A percentile compares a stretch with the other conserved stretches of the same genome.
These are phyloP conservation scores for Lepidotrigona ventralis DNA, from an alignment of 1,140 invertebrate genomes.

Conservation along the genomic window DNA sequence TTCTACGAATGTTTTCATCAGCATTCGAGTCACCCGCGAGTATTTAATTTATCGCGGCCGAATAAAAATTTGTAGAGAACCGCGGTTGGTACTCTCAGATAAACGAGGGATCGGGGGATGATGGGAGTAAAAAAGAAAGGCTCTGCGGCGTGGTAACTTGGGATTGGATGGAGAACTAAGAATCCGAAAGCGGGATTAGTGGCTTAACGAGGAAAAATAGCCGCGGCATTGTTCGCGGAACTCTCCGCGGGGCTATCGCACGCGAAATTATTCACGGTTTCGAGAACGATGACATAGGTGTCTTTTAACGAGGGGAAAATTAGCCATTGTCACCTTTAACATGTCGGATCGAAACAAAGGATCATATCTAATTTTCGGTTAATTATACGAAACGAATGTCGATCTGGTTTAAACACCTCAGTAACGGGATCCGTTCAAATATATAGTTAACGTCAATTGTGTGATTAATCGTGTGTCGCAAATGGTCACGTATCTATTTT, in stretches of 20 bases:
- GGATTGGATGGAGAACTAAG: neutral
- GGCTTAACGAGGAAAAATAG: conserved; percentile 29
- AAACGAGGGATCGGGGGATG: neutral
- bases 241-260: neutral
- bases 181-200: conserved; percentile 14
- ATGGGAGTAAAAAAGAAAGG: no score
- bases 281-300: neutral
- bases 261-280: conserved; percentile 23
- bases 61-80: neutral
- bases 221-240: conserved; percentile 4
- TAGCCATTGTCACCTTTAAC: neutral
- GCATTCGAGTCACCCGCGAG: neutral
- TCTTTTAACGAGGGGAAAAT: conserved; percentile 3
- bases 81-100: neutral
- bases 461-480: neutral
- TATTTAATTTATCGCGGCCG: neutral
- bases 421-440: neutral
- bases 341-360: neutral
- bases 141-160: neutral
- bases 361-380: neutral
- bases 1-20: neutral
- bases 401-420: neutral
- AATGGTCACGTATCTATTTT: neutral
- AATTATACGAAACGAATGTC: neutral
- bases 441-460: no score